These are phyloP conservation scores for Labrus mixtus DNA, from an alignment of 2,113 vertebrate species.

Conservation along the genomic window DNA sequence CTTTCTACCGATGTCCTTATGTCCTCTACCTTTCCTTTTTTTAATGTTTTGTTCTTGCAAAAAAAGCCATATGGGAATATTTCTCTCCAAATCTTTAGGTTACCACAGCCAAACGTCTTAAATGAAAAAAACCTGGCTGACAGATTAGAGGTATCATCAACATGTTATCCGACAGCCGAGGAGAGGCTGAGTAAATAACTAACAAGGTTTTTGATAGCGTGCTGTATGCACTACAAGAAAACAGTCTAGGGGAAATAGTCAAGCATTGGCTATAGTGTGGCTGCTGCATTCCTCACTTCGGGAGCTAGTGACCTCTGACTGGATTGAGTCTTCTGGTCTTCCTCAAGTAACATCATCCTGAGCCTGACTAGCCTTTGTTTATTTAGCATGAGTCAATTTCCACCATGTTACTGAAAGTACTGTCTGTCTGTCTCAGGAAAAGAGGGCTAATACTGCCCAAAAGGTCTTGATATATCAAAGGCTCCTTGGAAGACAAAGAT, in stretches of 20 bases:
- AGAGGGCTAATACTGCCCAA: constrained; percentile 34
- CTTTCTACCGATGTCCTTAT: constrained; percentile 11
- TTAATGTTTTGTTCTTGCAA: too few relatives aligned
- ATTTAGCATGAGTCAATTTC: constrained; percentile 49
- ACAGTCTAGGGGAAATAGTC: constrained; percentile 49
- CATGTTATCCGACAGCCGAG: constrained; percentile 24
- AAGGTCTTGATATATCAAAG: constrained; percentile 26
- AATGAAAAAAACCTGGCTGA: constrained; percentile 57
- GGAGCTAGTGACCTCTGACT: constrained; percentile 55
- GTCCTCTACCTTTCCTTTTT: background rate
- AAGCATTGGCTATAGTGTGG: constrained; percentile 22
- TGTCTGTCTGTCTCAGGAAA: constrained; percentile 49
- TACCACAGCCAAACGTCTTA: constrained; percentile 51
- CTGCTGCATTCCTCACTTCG: constrained; percentile 53
- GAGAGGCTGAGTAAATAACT: constrained; percentile 42
- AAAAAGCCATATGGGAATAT: constrained; percentile 22
- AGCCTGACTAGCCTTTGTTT: constrained; percentile 62
- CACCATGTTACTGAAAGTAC: constrained; percentile 61
- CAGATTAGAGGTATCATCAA: constrained; percentile 30
- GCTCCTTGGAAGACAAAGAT: constrained; percentile 42
- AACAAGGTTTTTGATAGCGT: constrained; percentile 27
- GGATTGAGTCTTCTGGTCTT: constrained; percentile 58
- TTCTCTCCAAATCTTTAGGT: constrained; percentile 30
- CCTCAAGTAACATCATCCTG: constrained; percentile 72
- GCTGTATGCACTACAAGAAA: constrained; percentile 19